Evolutionary conservation across 1,140 invertebrate genomes (phyloP).

Genomic region (Hetaerina americana): DNA sequence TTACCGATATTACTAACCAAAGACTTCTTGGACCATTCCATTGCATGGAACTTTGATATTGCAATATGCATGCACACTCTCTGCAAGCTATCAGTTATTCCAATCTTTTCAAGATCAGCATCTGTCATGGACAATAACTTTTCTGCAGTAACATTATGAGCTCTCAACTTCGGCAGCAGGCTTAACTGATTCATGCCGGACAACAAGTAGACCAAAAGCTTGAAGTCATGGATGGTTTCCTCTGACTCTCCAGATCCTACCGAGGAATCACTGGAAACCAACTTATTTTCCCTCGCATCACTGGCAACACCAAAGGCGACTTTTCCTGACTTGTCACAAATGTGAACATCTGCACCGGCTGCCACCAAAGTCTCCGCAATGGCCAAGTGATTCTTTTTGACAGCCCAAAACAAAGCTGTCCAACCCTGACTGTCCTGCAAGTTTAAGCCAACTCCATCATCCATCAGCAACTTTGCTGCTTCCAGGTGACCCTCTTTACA

Average conservation of each 20-base stretch:
- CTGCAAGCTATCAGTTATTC: neutral
- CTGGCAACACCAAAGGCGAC: neutral
- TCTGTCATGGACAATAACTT: neutral
- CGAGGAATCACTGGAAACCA: neutral
- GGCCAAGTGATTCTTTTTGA: neutral
- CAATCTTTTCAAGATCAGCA: neutral
- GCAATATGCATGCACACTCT: neutral
- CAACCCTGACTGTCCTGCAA: conserved; percentile 29
- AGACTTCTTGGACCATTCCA: neutral
- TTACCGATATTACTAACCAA: neutral
- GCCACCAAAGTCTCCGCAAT: neutral
- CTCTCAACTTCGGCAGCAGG: neutral
- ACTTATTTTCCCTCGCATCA: neutral
- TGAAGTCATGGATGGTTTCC: neutral
- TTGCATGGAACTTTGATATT: neutral
- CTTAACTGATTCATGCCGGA: neutral
- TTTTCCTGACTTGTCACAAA: neutral
- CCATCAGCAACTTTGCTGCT: conserved; percentile 37
- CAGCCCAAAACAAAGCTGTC: conserved; percentile 13
- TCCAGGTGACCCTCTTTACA: conserved; percentile 43
- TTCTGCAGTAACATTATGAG: neutral
- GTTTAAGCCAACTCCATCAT: conserved; percentile 38
- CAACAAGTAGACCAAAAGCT: neutral
- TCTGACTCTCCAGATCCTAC: neutral
- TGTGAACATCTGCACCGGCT: neutral